Percentiles rank a stretch among this genome's conserved stretches.
These are phyloP conservation scores for Camelus bactrianus DNA, from an alignment of 2,113 vertebrate species.

Conservation along the genomic window DNA sequence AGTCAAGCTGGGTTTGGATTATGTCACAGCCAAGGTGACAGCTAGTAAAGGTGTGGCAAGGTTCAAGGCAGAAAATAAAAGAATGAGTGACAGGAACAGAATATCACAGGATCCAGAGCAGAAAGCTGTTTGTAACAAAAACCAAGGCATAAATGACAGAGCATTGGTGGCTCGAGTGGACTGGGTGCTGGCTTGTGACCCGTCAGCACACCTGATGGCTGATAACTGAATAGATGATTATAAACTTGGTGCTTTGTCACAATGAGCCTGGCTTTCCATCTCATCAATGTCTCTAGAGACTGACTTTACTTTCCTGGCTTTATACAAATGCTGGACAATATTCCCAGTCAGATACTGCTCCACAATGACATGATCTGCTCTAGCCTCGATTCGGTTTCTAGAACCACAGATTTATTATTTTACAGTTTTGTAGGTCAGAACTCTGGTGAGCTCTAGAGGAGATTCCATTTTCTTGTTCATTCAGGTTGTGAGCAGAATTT, in stretches of 20 bases:
- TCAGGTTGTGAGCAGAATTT: background rate
- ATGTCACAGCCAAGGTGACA: background rate
- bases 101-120: background rate
- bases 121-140: background rate
- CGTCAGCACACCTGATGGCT: background rate
- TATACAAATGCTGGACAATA: background rate
- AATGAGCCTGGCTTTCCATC: background rate
- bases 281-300: background rate
- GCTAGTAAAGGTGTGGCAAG: background rate
- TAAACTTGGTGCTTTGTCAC: background rate
- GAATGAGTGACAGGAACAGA: background rate
- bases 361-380: background rate
- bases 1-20: background rate
- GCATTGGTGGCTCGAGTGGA: too few relatives aligned
- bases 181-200: background rate
- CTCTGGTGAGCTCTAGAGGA: background rate
- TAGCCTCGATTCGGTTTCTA: background rate
- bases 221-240: background rate
- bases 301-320: background rate
- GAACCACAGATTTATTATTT: background rate
- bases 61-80: background rate
- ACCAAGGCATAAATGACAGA: background rate
- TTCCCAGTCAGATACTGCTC: background rate
- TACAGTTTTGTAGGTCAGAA: background rate
- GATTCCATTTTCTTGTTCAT: background rate